A percentile compares a stretch with the other conserved stretches of the same genome.
Evolutionary conservation across 2,797 vertebrate species (phyloP).

Genomic region (Rallus crepitans): DNA sequence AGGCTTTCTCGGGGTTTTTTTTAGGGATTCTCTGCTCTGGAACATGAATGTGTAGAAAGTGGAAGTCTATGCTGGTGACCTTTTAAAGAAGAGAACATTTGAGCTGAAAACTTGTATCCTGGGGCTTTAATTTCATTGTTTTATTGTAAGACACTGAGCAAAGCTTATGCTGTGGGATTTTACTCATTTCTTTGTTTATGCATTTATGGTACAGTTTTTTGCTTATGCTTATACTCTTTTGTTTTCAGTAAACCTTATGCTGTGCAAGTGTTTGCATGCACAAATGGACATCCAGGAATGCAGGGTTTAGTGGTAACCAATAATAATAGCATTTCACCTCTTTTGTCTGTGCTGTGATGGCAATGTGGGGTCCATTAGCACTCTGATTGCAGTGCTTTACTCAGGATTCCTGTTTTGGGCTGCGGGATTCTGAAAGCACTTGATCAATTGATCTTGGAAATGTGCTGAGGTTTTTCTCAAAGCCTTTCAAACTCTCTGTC

Average conservation of each 20-base stretch:
- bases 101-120: background rate
- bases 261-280: background rate
- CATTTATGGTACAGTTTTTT: background rate
- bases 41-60: background rate
- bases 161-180: background rate
- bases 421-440: constrained; percentile 19
- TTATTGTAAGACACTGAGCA: background rate
- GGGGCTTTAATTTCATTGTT: background rate
- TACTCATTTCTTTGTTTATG: background rate
- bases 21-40: background rate
- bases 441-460: constrained; percentile 14
- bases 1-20: background rate
- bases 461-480: background rate
- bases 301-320: background rate
- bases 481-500: background rate
- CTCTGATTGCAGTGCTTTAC: background rate
- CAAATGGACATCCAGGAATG: background rate
- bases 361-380: background rate
- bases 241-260: background rate
- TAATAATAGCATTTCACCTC: background rate
- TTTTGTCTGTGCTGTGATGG: background rate
- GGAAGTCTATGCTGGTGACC: background rate
- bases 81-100: background rate
- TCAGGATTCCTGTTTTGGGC: background rate
- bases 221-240: background rate